phyloP scores from a whole-genome alignment of 2,113 vertebrate genomes.

The Cacatua alba region DNA sequence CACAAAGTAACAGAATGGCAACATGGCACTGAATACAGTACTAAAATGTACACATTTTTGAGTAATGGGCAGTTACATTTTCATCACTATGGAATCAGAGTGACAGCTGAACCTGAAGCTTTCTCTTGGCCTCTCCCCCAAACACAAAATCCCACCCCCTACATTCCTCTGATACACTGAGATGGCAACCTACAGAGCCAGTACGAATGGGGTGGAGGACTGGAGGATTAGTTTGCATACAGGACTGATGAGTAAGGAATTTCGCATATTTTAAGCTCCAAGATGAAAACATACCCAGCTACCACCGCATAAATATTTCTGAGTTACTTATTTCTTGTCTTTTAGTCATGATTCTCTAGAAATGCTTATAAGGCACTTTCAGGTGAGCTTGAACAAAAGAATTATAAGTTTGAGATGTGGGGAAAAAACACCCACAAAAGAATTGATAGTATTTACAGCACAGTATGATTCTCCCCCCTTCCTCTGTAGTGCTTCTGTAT shows the following conservation, averaged over 20 bases:
- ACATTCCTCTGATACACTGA: not conserved
- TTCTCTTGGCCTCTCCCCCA: not conserved
- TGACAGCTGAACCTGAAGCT: not conserved
- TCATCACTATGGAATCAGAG: not conserved
- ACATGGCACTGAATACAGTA: accelerated
- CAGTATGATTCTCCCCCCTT: not conserved
- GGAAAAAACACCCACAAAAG: not conserved
- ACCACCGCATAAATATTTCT: not conserved
- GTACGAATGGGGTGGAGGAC: not conserved
- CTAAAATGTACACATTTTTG: not conserved
- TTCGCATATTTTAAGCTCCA: not conserved
- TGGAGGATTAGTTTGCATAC: not conserved
- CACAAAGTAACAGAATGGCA: not conserved
- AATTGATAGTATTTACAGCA: not conserved
- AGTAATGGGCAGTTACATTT: not conserved
- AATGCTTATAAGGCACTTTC: not conserved
- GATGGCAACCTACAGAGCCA: not conserved
- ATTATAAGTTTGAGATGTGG: accelerated
- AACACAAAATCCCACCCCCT: not conserved
- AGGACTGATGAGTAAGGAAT: not conserved
- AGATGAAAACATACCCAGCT: not conserved
- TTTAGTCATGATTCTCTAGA: not conserved
- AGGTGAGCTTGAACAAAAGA: not conserved
- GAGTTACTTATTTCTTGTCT: not conserved
- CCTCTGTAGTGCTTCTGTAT: not conserved